Percentiles rank a stretch among this genome's conserved stretches.
Evolutionary conservation across 1,140 invertebrate species (phyloP).

Genomic region (Monochamus saltuarius): DNA sequence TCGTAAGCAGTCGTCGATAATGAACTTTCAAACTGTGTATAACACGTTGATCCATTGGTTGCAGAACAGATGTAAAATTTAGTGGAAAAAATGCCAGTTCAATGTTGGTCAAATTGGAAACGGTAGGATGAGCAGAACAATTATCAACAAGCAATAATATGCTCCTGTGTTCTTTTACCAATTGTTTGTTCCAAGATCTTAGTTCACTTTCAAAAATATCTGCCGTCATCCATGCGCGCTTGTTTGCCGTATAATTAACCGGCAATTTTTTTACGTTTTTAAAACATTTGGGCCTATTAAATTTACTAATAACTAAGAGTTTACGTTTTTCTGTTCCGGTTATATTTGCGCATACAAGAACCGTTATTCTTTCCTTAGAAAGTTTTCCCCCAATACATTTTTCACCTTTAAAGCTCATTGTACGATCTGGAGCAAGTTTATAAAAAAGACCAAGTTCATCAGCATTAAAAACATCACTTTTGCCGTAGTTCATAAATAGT

Average conservation of each 20-base stretch:
- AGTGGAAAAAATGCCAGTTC: conserved; percentile 50
- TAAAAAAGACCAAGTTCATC: conserved; percentile 5
- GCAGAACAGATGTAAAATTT: conserved; percentile 52
- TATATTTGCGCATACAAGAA: conserved; percentile 4
- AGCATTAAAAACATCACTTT: conserved; percentile 3
- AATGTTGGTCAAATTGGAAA: conserved; percentile 48
- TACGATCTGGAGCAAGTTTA: conserved; percentile 3
- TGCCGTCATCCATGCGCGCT: conserved; percentile 1
- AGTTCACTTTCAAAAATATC: conserved; percentile 1
- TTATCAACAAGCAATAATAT: conserved; percentile 49
- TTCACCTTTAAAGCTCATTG: conserved; percentile 1
- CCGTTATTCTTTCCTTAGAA: conserved; percentile 5
- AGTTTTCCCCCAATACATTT: neutral
- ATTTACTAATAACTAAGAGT: conserved; percentile 4
- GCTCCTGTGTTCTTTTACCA: conserved; percentile 34
- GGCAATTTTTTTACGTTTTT: conserved; percentile 5
- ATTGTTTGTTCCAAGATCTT: conserved; percentile 3
- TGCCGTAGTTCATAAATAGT: neutral
- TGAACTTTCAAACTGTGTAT: conserved; percentile 33
- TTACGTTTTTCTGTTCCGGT: conserved; percentile 1
- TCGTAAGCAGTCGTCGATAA: no score
- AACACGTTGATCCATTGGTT: conserved; percentile 55
- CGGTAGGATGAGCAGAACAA: conserved; percentile 43
- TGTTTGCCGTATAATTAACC: conserved; percentile 2
- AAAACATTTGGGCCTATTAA: conserved; percentile 1